Conservation (phyloP, 2,113 vertebrate genomes). For the Ascaphus truei region DNA sequence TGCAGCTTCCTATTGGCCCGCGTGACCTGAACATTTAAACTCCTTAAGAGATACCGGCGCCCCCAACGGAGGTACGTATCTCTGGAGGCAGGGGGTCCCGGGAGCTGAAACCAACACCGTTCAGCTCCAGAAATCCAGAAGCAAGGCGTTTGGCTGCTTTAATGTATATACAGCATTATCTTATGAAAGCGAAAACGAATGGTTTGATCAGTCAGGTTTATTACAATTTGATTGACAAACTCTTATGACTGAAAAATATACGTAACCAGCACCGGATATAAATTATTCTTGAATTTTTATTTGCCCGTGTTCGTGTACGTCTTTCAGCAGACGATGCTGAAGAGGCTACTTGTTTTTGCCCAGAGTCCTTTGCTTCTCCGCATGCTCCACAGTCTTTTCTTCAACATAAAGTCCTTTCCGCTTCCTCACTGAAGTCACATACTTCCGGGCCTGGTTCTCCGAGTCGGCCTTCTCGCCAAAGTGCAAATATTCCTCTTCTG, state of each 20-base stretch:
- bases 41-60: no score
- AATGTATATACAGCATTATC: no score
- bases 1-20: no score
- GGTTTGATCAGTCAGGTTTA: conserved; percentile 13
- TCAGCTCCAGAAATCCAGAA: no score
- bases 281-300: background rate
- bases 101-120: no score
- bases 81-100: no score
- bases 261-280: background rate
- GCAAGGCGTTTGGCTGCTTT: no score
- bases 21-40: no score
- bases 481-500: conserved; percentile 94
- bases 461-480: conserved; percentile 96
- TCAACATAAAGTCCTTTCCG: conserved; percentile 92
- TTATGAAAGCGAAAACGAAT: conserved; percentile 1
- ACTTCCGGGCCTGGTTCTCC: conserved; percentile 87
- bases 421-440: conserved; percentile 86
- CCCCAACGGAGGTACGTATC: no score
- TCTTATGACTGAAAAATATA: background rate
- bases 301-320: no score
- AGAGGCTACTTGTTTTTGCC: conserved; percentile 82
- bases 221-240: conserved; percentile 8
- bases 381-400: conserved; percentile 92
- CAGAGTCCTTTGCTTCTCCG: conserved; percentile 93
- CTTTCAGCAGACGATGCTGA: no score